Evolutionary conservation across 2,113 vertebrate species (phyloP).

Genomic region (Pterocles orientalis): DNA sequence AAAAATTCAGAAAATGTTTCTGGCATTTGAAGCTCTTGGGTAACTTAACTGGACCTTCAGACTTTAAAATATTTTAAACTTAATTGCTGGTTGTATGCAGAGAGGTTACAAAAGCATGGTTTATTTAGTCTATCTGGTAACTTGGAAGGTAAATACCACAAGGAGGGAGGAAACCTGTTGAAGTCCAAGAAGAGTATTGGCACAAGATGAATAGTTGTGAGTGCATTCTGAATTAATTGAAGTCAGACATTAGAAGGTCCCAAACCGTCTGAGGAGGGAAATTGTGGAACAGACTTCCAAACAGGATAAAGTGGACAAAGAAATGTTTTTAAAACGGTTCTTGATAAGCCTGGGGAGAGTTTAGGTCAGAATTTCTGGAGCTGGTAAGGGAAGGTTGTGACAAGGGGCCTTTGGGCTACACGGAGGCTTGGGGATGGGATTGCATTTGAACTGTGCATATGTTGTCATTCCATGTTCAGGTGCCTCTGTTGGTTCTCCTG

Average conservation of each 20-base stretch:
- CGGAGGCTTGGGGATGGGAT: not conserved
- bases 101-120: not conserved
- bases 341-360: not conserved
- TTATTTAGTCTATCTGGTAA: conserved; percentile 57
- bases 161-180: conserved; percentile 52
- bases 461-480: not conserved
- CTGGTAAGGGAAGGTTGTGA: not conserved
- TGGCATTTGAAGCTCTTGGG: not conserved
- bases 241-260: conserved; percentile 53
- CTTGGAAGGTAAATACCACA: not conserved
- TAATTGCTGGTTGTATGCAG: not conserved
- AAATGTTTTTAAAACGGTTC: conserved; percentile 23
- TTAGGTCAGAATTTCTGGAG: not conserved
- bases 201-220: conserved; percentile 49
- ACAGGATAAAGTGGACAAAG: conserved; percentile 63
- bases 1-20: not conserved
- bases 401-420: accelerated
- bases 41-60: not conserved
- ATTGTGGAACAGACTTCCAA: conserved; percentile 31
- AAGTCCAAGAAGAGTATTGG: conserved; percentile 18
- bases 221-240: conserved; percentile 35
- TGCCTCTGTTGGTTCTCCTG: not conserved
- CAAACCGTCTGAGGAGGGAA: conserved; percentile 19
- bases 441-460: not conserved
- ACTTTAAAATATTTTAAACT: not conserved